These are phyloP conservation scores for Hoplostethus mediterraneus DNA, from an alignment of 2,797 vertebrate genomes.

Conservation along the genomic window DNA sequence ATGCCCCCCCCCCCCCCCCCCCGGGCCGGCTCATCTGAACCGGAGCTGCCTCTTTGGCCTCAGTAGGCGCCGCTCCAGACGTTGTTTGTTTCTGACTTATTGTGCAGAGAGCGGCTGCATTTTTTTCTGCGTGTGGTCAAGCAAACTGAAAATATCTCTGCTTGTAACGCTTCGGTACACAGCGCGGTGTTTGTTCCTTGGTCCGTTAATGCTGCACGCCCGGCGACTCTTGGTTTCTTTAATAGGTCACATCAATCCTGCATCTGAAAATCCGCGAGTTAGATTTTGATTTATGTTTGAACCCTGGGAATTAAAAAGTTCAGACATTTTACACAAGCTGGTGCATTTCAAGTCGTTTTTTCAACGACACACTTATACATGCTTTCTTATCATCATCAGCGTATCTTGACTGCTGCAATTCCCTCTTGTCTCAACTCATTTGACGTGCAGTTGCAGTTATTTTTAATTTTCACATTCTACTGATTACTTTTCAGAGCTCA, in stretches of 20 bases:
- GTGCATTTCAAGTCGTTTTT: neutral
- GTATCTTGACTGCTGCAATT: too few species aligned
- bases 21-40: constrained; percentile 34
- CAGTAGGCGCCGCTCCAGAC: constrained; percentile 5
- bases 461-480: neutral
- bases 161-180: neutral
- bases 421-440: too few species aligned
- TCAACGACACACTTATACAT: too few species aligned
- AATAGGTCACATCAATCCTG: neutral
- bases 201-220: neutral
- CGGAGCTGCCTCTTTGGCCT: constrained; percentile 16
- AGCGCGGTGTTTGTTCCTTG: neutral
- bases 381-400: too few species aligned
- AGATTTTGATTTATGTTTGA: neutral
- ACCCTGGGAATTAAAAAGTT: neutral
- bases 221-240: neutral
- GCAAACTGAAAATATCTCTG: neutral
- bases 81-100: constrained; percentile 1
- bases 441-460: too few species aligned
- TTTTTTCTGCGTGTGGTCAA: neutral
- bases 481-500: neutral
- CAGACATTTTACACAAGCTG: neutral
- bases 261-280: neutral
- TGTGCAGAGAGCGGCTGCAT: constrained; percentile 8
- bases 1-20: constrained; percentile 1